Evolutionary conservation across 2,797 vertebrate genomes (phyloP).

Genomic region (Leptodactylus fallax): DNA sequence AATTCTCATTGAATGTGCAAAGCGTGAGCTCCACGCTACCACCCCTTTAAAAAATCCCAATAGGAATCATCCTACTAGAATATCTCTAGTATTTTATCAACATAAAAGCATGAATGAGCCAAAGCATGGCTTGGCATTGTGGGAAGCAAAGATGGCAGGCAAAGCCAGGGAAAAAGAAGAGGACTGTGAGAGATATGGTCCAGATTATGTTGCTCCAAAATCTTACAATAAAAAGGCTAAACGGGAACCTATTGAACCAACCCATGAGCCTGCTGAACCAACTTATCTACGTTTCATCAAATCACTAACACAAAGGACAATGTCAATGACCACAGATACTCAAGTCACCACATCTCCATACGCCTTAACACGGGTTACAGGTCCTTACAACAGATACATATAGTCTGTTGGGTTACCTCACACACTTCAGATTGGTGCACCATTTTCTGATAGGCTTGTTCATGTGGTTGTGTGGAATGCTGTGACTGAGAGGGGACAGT

Average conservation of each 20-base stretch:
- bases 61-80: conserved; percentile 90
- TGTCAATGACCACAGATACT: conserved; percentile 92
- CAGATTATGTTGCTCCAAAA: conserved; percentile 89
- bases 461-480: conserved; percentile 58
- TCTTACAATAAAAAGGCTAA: conserved; percentile 85
- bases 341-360: conserved; percentile 93
- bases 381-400: conserved; percentile 93
- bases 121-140: conserved; percentile 93
- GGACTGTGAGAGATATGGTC: conserved; percentile 89
- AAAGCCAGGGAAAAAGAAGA: conserved; percentile 96
- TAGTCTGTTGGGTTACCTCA: conserved; percentile 81
- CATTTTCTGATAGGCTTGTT: conserved; percentile 61
- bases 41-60: conserved; percentile 94
- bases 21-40: conserved; percentile 95
- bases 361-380: conserved; percentile 97
- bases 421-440: conserved; percentile 64
- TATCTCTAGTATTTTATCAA: conserved; percentile 99
- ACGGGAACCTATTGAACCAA: conserved; percentile 84
- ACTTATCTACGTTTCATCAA: conserved; percentile 90
- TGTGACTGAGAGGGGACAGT: conserved; percentile 61
- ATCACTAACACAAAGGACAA: conserved; percentile 86
- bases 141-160: conserved; percentile 98
- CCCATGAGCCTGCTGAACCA: conserved; percentile 82
- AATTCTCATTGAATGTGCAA: conserved; percentile 97
- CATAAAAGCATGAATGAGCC: conserved; percentile 98